Evolutionary conservation across 2,113 vertebrate genomes (phyloP), one percentile per base, ranked within the genome.

Genomic region (Spizaetus ornatus): DNA sequence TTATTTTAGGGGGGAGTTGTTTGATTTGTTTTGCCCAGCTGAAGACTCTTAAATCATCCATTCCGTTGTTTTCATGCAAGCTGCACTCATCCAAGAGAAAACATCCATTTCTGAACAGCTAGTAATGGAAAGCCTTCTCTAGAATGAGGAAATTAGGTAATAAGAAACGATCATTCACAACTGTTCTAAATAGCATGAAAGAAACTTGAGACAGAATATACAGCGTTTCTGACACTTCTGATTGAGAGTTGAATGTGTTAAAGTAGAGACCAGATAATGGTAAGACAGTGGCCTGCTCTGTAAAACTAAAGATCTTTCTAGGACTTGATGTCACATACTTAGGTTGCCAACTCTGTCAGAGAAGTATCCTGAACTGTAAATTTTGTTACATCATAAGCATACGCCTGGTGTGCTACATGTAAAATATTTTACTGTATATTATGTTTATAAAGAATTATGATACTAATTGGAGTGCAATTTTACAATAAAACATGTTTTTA

Each of bases 361-460:
- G 63, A 77, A 89, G 53, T 74, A 27, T 86, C 62, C 77, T 38
- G 23, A 77, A 66, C 87, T 98, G 98, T 98, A 98, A 82, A 98
- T 98, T 95, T 91, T 98, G 96, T 98, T 97, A 95, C 96, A 70
- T 96, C 96, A 1, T 58, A 61, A 91, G 73, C 79, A 66, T 19
- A 72, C 0, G 1, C 72, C 84, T 83, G 31, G 53, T 87, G 70
- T 93, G 82, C 88, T 65, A 29, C 18, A 2, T 97, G 94, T 96
- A 98, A 97, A 81, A 90, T 96, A 95, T 94, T 96, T 96, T 95
- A 93, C 95, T 97, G 95, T 97, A 96, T 87, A 96, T 97, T 93
- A 86, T 95, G 93, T 90, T 94, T 93, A 97, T 97, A 98, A 97
- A 97, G 85, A 95, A 92, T 77, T 95, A 63, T 66, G 93, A 23